Conservation (phyloP, 2,797 vertebrate species). For the Epinephelus malabaricus region DNA sequence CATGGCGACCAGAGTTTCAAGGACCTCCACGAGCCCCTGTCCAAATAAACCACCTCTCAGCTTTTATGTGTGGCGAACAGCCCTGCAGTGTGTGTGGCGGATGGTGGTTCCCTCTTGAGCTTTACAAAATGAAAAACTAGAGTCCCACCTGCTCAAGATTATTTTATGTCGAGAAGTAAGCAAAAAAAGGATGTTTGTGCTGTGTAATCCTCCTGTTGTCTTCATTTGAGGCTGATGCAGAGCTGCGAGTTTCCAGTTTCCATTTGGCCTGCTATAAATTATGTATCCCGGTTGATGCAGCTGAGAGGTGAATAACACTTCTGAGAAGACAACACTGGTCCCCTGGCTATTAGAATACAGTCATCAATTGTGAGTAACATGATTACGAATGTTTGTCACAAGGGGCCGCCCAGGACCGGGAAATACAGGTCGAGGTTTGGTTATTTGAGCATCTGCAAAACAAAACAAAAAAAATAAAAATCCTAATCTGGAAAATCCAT, state of each 20-base stretch:
- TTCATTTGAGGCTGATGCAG: slow-evolving; percentile 22
- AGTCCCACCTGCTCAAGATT: slow-evolving; percentile 40
- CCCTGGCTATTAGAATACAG: slow-evolving; percentile 30
- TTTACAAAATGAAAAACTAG: slow-evolving; percentile 30
- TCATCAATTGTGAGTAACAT: slow-evolving; percentile 11
- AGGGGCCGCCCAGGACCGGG: not conserved
- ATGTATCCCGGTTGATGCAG: slow-evolving; percentile 16
- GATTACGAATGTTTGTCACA: slow-evolving; percentile 18
- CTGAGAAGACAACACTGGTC: slow-evolving; percentile 42
- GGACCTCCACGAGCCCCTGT: slow-evolving; percentile 30
- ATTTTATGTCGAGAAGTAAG: slow-evolving; percentile 44
- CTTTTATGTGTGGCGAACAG: not conserved
- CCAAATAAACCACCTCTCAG: slow-evolving; percentile 42
- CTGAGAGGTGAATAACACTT: slow-evolving; percentile 24
- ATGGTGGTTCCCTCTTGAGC: slow-evolving; percentile 15
- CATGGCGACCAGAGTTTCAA: slow-evolving; percentile 35
- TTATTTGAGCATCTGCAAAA: not conserved
- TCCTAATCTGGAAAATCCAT: not conserved
- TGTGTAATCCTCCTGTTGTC: slow-evolving; percentile 48
- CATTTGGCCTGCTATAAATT: slow-evolving; percentile 34
- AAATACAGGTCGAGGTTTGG: not conserved
- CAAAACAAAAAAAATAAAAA: not conserved
- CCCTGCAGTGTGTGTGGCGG: not conserved
- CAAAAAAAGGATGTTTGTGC: slow-evolving; percentile 32
- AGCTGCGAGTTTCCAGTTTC: slow-evolving; percentile 40